Percentiles rank a stretch among this genome's conserved stretches.
These are phyloP conservation scores for Dermolepida albohirtum DNA, from an alignment of 2,888 invertebrate species.

Conservation along the genomic window DNA sequence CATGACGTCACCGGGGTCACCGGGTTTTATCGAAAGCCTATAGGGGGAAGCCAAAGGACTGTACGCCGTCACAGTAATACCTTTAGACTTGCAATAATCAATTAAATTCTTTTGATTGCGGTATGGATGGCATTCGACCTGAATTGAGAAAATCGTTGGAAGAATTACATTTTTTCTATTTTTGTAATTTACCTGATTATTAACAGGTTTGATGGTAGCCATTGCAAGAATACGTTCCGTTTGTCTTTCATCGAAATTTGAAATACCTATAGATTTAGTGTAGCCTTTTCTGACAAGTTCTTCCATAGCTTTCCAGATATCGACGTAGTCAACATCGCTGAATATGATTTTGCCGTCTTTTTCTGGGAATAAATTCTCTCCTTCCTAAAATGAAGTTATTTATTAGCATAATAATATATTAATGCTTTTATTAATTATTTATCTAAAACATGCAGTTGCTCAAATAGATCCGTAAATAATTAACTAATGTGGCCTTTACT, in stretches of 20 bases:
- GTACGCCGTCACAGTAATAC: slow-evolving; percentile 79
- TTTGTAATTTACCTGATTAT: slow-evolving; percentile 68
- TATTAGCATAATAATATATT: too few relatives aligned
- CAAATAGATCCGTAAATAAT: too few relatives aligned
- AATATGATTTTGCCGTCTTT: slow-evolving; percentile 71
- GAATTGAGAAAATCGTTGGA: slow-evolving; percentile 49
- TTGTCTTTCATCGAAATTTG: slow-evolving; percentile 82
- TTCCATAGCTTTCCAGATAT: slow-evolving; percentile 79
- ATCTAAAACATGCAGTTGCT: too few relatives aligned
- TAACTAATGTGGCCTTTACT: too few relatives aligned
- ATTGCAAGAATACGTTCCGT: slow-evolving; percentile 71
- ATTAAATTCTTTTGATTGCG: slow-evolving; percentile 76
- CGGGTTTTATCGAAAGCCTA: slow-evolving; percentile 77
- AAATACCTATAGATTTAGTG: slow-evolving; percentile 77
- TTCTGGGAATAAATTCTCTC: slow-evolving; percentile 71
- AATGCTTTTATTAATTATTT: too few relatives aligned
- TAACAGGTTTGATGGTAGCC: slow-evolving; percentile 71
- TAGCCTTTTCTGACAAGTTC: slow-evolving; percentile 72
- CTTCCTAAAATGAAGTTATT: slow-evolving; percentile 68
- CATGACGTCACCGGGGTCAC: slow-evolving; percentile 71
- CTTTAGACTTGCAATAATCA: slow-evolving; percentile 73
- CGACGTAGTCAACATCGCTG: slow-evolving; percentile 76
- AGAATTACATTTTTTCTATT: background rate
- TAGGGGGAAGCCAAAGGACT: slow-evolving; percentile 83
- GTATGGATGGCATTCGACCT: slow-evolving; percentile 77